Evolutionary conservation across 2,113 vertebrate genomes (phyloP).

Genomic region (Anoura caudifer): DNA sequence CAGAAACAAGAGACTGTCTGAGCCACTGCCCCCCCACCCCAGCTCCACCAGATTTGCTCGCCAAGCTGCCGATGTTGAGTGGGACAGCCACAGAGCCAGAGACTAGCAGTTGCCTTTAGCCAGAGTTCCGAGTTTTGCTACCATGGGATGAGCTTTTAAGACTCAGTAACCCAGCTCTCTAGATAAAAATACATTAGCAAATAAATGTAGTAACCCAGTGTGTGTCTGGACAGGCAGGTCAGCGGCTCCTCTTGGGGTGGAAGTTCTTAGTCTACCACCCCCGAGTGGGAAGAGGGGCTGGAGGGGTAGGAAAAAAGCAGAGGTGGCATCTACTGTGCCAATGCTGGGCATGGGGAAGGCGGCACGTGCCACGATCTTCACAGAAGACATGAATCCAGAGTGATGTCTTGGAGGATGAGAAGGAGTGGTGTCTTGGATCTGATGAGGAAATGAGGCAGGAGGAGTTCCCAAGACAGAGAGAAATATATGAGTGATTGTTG

Average conservation of each 20-base stretch:
- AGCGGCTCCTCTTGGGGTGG: not conserved
- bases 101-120: not conserved
- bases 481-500: not conserved
- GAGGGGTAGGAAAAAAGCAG: not conserved
- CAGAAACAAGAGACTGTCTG: not conserved
- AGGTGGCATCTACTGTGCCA: not conserved
- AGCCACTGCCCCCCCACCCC: not conserved
- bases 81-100: not conserved
- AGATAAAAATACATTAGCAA: not conserved
- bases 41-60: not conserved
- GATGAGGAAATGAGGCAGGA: not conserved
- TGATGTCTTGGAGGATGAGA: not conserved
- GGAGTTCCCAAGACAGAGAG: not conserved
- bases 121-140: not conserved
- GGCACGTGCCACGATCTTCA: not conserved
- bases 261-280: not conserved
- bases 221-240: not conserved
- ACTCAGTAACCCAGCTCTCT: not conserved
- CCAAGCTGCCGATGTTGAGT: not conserved
- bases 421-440: not conserved
- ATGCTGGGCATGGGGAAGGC: not conserved
- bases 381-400: accelerated
- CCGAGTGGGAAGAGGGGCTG: not conserved
- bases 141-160: not conserved
- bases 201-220: not conserved